Evolutionary conservation across 2,888 invertebrate species (phyloP).

Genomic region (Empis livida): DNA sequence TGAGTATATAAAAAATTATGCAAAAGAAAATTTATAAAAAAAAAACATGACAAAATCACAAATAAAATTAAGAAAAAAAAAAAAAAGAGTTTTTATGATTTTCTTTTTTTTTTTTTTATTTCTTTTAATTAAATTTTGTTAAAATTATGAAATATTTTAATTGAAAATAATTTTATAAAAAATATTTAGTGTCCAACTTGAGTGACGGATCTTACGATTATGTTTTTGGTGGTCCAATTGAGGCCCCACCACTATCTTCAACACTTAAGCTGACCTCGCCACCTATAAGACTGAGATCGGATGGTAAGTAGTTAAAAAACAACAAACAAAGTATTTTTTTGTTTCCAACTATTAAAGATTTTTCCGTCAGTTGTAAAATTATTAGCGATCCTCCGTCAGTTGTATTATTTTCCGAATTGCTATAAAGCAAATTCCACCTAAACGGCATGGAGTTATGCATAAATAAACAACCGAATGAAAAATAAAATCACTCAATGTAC

Average conservation of each 20-base stretch:
- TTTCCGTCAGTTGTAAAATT: no score
- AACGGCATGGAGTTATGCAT: no score
- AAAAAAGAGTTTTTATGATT: constrained; percentile 1
- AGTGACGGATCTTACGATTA: constrained; percentile 39
- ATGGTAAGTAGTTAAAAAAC: constrained; percentile 35
- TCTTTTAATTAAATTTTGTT: not conserved
- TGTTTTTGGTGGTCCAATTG: constrained; percentile 39
- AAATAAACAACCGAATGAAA: no score
- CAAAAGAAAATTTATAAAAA: constrained; percentile 1
- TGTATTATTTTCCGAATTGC: no score
- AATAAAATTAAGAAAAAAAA: not conserved
- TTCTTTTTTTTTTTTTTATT: constrained; percentile 4
- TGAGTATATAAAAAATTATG: constrained; percentile 13
- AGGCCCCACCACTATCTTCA: constrained; percentile 34
- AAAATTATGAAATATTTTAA: constrained; percentile 4
- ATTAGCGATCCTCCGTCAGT: no score
- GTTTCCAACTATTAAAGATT: no score
- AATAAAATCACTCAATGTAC: no score
- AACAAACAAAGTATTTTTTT: no score
- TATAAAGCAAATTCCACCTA: no score
- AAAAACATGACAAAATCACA: constrained; percentile 1
- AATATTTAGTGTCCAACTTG: constrained; percentile 35
- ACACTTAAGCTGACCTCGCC: constrained; percentile 40
- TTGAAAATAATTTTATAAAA: constrained; percentile 6
- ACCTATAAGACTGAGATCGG: constrained; percentile 36